Evolutionary conservation across 2,797 vertebrate species (phyloP).

Genomic region (Kryptolebias ocellatus): DNA sequence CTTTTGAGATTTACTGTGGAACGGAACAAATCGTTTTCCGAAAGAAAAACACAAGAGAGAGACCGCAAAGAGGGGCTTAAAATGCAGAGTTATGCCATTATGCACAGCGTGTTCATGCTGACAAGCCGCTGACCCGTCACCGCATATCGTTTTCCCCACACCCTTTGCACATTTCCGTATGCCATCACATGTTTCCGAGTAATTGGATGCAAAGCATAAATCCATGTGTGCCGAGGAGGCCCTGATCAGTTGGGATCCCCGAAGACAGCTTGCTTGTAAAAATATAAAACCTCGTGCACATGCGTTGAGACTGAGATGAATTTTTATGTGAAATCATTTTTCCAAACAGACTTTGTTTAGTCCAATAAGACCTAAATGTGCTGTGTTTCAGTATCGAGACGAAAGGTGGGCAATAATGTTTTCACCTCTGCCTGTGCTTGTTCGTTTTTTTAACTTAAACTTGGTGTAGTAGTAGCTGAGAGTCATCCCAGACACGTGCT

Average conservation of each 20-base stretch:
- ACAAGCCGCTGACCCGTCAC: constrained; percentile 30
- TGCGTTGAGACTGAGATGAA: not conserved
- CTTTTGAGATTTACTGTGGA: too few relatives aligned
- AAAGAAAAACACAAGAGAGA: too few relatives aligned
- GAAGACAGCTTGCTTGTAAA: not conserved
- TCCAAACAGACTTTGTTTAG: not conserved
- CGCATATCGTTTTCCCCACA: constrained; percentile 16
- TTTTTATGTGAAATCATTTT: not conserved
- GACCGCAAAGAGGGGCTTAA: not conserved
- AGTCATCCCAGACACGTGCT: too few relatives aligned
- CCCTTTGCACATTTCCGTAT: constrained; percentile 5
- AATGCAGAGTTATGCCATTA: constrained; percentile 24
- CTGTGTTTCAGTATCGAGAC: too few relatives aligned
- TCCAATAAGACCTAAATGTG: not conserved
- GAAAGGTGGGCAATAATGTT: too few relatives aligned
- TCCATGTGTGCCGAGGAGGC: constrained; percentile 6
- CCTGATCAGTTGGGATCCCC: not conserved
- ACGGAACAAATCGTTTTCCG: too few relatives aligned
- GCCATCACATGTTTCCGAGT: constrained; percentile 27
- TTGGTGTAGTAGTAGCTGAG: too few relatives aligned
- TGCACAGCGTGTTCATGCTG: constrained; percentile 5
- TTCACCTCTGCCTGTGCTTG: too few relatives aligned
- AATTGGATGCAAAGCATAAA: constrained; percentile 14
- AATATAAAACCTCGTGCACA: not conserved
- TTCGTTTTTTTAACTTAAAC: too few relatives aligned